Evolutionary conservation across 2,888 invertebrate species (phyloP).

Genomic region (Tachystola acroxantha): DNA sequence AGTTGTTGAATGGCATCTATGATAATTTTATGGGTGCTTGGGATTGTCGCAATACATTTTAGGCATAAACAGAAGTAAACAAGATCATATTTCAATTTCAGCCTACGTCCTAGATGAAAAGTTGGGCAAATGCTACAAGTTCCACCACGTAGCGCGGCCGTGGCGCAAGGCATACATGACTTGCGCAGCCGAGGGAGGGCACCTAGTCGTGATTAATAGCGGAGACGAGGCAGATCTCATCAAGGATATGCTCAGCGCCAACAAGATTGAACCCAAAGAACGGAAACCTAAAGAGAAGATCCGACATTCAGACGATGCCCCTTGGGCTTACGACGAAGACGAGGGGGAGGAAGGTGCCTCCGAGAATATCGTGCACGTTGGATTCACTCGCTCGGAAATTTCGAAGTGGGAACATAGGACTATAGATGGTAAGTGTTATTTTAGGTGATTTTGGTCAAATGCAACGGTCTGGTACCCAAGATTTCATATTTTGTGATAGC

Average conservation of each 20-base stretch:
- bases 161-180: background rate
- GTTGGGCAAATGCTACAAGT: constrained; percentile 1
- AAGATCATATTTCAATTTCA: background rate
- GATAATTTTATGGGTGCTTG: no score
- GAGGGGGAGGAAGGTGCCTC: background rate
- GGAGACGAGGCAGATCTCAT: background rate
- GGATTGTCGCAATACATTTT: no score
- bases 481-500: no score
- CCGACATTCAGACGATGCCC: no score
- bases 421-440: background rate
- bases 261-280: background rate
- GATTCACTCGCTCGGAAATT: background rate
- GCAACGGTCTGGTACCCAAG: background rate
- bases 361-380: background rate
- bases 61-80: no score
- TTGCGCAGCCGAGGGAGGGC: background rate
- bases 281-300: no score
- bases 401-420: background rate
- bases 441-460: no score
- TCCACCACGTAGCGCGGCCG: background rate
- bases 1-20: no score
- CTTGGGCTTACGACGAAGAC: background rate
- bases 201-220: background rate
- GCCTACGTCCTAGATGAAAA: background rate
- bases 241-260: background rate